These are phyloP conservation scores for Suillia variegata DNA, from an alignment of 2,888 invertebrate species.

Conservation along the genomic window DNA sequence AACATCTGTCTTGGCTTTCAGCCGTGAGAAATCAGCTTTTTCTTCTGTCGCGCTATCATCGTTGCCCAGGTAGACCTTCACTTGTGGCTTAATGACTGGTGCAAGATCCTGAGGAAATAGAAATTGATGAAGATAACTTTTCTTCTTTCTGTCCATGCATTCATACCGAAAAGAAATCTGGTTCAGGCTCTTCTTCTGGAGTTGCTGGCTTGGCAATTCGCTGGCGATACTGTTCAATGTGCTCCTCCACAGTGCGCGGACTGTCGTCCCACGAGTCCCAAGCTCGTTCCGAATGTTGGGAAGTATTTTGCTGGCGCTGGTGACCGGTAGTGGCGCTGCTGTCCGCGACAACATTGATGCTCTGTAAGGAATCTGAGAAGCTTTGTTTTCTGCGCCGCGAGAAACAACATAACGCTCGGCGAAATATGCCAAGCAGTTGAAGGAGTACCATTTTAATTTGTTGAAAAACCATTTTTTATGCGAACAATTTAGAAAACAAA, in stretches of 20 bases:
- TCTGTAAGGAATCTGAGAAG: slow-evolving; percentile 65
- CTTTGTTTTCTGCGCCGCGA: slow-evolving; percentile 63
- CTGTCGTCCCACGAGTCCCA: slow-evolving; percentile 71
- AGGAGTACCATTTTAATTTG: slow-evolving; percentile 66
- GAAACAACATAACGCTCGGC: slow-evolving; percentile 68
- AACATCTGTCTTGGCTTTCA: slow-evolving; percentile 62
- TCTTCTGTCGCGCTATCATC: slow-evolving; percentile 40
- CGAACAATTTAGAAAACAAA: too few relatives aligned
- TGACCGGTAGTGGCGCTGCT: too few relatives aligned
- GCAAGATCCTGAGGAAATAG: slow-evolving; percentile 66
- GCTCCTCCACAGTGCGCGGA: slow-evolving; percentile 66
- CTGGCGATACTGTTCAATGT: slow-evolving; percentile 68
- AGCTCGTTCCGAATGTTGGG: slow-evolving; percentile 50
- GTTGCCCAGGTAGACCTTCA: slow-evolving; percentile 64
- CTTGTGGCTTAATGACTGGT: slow-evolving; percentile 67
- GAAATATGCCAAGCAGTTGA: slow-evolving; percentile 64
- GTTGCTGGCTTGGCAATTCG: slow-evolving; percentile 62
- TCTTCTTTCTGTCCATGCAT: background rate
- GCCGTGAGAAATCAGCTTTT: slow-evolving; percentile 59
- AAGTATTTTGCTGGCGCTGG: slow-evolving; percentile 29
- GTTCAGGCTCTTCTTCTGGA: slow-evolving; percentile 60
- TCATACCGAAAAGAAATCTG: slow-evolving; percentile 68
- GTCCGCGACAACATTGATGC: slow-evolving; percentile 64
- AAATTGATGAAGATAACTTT: slow-evolving; percentile 1
- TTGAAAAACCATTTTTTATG: slow-evolving; percentile 61